Conservation (phyloP, 1,140 invertebrate genomes). For the Zaprionus taronus region DNA sequence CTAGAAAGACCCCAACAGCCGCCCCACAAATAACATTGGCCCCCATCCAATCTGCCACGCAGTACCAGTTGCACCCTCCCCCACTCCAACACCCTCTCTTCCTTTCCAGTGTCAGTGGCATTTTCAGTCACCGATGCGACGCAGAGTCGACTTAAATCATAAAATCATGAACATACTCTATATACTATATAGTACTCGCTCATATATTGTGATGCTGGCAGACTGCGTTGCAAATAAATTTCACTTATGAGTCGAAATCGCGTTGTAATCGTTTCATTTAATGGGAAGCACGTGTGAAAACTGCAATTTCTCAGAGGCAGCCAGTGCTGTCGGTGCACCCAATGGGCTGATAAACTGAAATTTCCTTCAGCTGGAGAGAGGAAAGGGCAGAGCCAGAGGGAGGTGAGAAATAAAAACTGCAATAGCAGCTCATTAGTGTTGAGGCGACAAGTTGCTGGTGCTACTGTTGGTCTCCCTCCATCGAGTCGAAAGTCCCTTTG, state of each 20-base stretch:
- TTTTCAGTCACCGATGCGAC: conserved; percentile 21
- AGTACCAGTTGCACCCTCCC: conserved; percentile 1
- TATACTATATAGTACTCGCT: conserved; percentile 10
- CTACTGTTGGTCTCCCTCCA: not conserved
- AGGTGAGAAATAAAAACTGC: conserved; percentile 30
- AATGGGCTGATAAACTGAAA: conserved; percentile 47
- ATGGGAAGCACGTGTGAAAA: conserved; percentile 82
- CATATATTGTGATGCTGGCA: conserved; percentile 41
- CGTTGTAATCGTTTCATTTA: conserved; percentile 77
- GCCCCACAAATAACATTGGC: conserved; percentile 55
- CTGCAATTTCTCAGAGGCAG: conserved; percentile 65
- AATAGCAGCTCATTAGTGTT: conserved; percentile 69
- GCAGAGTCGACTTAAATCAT: conserved; percentile 55
- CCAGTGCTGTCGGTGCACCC: not conserved
- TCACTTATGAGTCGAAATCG: conserved; percentile 74
- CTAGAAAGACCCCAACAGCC: conserved; percentile 29
- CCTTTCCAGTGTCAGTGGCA: conserved; percentile 11
- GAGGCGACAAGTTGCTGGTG: conserved; percentile 42
- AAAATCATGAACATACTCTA: conserved; percentile 53
- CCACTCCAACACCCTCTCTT: not conserved
- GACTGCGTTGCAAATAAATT: conserved; percentile 78
- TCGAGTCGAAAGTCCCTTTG: conserved; percentile 19
- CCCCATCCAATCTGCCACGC: not conserved
- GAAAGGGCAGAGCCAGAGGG: not conserved
- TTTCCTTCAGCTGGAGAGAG: conserved; percentile 24